These are phyloP conservation scores for Tyto alba DNA, from an alignment of 2,113 vertebrate genomes.

Conservation along the genomic window DNA sequence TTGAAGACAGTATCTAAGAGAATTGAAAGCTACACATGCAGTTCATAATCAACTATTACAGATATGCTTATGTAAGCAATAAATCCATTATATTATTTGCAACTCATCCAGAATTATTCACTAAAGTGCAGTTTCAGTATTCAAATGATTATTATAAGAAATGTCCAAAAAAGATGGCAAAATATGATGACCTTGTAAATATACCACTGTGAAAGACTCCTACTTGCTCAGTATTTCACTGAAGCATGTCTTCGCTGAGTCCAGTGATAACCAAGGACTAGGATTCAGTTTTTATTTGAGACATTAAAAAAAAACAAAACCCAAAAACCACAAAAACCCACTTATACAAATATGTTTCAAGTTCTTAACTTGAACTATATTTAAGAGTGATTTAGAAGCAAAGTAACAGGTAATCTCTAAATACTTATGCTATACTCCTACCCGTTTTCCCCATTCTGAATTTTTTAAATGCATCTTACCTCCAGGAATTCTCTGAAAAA, in stretches of 20 bases:
- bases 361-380: not conserved
- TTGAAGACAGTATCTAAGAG: not conserved
- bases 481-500: slow-evolving; percentile 91
- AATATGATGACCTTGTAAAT: not conserved
- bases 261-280: not conserved
- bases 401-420: not conserved
- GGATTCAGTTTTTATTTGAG: not conserved
- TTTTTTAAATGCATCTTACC: slow-evolving; percentile 70
- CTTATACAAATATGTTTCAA: not conserved
- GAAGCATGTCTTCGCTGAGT: not conserved
- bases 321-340: not conserved
- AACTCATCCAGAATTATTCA: not conserved
- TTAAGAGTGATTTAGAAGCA: not conserved
- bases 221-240: not conserved
- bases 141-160: not conserved
- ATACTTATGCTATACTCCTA: not conserved
- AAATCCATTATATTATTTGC: not conserved
- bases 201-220: not conserved
- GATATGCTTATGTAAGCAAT: not conserved
- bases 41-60: not conserved
- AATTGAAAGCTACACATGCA: not conserved
- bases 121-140: not conserved
- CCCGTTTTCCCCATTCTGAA: not conserved
- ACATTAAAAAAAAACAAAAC: not conserved
- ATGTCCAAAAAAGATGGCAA: not conserved